phyloP scores from a whole-genome alignment of 2,113 vertebrate species.

The Felis catus region F.catus_Fca126_mat1.0 CM031421.1:67978501-67979000 shows the following conservation, averaged over 20 bases:
- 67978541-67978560: not conserved
- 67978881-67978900: rapidly evolving
- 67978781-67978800: rapidly evolving
- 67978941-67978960: not conserved
- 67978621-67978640: not conserved
- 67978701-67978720: not conserved
- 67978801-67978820: not conserved
- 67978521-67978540: not conserved
- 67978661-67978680: not conserved
- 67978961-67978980: not conserved
- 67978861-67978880: rapidly evolving
- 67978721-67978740: not conserved
- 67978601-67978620: not conserved
- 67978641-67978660: not conserved
- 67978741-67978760: not conserved
- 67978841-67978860: not conserved
- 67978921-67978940: not conserved
- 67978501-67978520: not conserved
- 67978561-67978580: not conserved
- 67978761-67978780: not conserved
- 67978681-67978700: not conserved
- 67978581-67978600: not conserved
- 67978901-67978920: not conserved
- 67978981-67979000: not conserved
- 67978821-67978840: not conserved